These are phyloP conservation scores for Hypolimnas misippus DNA, from an alignment of 2,888 invertebrate genomes.

Conservation along the genomic window DNA sequence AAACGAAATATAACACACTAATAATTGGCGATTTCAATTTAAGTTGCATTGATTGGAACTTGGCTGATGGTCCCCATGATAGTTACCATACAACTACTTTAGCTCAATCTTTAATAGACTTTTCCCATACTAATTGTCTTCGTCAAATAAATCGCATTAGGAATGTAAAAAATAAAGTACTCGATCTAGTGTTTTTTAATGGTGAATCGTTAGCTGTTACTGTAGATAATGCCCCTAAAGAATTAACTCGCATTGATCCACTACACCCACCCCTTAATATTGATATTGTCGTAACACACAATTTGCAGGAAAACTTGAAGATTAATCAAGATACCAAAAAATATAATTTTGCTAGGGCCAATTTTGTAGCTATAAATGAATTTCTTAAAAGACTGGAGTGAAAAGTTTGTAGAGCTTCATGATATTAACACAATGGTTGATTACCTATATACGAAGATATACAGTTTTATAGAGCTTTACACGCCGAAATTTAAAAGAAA, in stretches of 20 bases:
- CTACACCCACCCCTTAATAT: background rate
- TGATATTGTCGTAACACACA: background rate
- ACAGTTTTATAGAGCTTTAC: background rate
- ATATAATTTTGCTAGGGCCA: background rate
- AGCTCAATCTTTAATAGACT: constrained; percentile 6
- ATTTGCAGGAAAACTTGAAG: background rate
- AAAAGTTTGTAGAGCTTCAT: background rate
- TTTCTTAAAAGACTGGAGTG: background rate
- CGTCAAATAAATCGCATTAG: background rate
- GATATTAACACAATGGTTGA: constrained; percentile 7
- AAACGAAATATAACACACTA: background rate
- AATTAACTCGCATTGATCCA: constrained; percentile 6
- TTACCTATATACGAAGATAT: background rate
- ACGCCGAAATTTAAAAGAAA: background rate
- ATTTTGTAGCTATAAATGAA: constrained; percentile 8
- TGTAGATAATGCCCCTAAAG: background rate
- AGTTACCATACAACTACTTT: no score
- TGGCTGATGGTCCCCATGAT: background rate
- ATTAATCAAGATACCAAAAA: background rate
- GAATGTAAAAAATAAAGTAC: background rate
- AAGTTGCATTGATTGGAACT: constrained; percentile 21
- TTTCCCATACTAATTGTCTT: background rate
- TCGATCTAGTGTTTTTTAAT: constrained; percentile 12
- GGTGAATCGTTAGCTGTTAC: background rate
- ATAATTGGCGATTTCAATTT: constrained; percentile 28